These are phyloP conservation scores for Tetrapedia diversipes DNA, from an alignment of 2,888 invertebrate genomes.

Conservation along the genomic window DNA sequence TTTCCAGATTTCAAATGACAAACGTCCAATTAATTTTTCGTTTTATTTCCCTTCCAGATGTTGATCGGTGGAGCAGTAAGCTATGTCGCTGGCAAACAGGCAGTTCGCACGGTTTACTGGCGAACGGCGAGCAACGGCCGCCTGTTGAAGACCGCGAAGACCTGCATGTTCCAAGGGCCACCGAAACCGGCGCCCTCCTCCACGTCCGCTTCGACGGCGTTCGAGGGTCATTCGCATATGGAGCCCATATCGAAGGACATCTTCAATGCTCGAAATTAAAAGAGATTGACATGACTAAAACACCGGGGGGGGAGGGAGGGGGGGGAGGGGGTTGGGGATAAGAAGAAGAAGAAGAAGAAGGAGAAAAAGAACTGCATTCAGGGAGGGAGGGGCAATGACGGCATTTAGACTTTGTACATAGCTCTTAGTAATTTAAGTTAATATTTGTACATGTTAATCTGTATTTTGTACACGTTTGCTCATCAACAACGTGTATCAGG, in stretches of 20 bases:
- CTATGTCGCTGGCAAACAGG: slow-evolving; percentile 89
- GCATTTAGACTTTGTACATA: slow-evolving; percentile 65
- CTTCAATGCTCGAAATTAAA: slow-evolving; percentile 51
- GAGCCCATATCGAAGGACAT: slow-evolving; percentile 66
- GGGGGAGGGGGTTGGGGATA: not conserved
- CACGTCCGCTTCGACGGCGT: slow-evolving; percentile 66
- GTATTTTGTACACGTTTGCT: not conserved
- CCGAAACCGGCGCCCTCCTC: slow-evolving; percentile 76
- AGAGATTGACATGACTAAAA: slow-evolving; percentile 25
- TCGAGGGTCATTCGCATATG: slow-evolving; percentile 68
- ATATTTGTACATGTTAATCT: slow-evolving; percentile 1
- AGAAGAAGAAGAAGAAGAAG: not conserved
- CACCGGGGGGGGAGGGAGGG: not conserved
- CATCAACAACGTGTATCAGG: slow-evolving; percentile 46
- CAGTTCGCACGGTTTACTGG: slow-evolving; percentile 91
- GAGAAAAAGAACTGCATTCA: not conserved
- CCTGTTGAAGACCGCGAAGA: slow-evolving; percentile 76
- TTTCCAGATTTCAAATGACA: too few relatives aligned
- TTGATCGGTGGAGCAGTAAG: slow-evolving; percentile 89
- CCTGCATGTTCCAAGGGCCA: slow-evolving; percentile 78
- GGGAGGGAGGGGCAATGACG: not conserved
- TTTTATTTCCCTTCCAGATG: slow-evolving; percentile 64
- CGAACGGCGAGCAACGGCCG: slow-evolving; percentile 82
- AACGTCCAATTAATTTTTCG: not conserved
- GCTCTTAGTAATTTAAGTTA: slow-evolving; percentile 56